Base-by-base conservation (phyloP, 2,888 invertebrate species). In the Mimas tiliae region DNA sequence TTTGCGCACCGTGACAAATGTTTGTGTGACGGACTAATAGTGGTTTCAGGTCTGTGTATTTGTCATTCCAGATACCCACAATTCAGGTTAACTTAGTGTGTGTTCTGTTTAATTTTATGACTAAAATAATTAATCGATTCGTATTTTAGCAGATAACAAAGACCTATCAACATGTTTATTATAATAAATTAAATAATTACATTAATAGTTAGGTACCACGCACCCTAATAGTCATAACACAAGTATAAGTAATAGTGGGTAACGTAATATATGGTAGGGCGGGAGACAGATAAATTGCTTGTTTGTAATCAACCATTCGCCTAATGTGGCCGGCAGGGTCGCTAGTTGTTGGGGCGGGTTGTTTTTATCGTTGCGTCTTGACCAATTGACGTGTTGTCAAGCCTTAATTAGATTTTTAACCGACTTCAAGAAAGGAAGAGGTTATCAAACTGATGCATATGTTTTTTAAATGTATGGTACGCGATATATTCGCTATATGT, bases 331-430 rank as follows among this genome's bases (percentile, higher is more conserved):
- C 81, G 73, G 79, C 81, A 79, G 85, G 82, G 80, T 78, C 86
- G 87, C 88, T 89, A 87, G 87, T 82, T 76, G 67, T 76, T 78
- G 70, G 91, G 90, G 87, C 79, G 85, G 90, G 89, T 79, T 83
- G 89, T 90, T 91, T 91, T 91, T 90, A 89, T 90, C 90, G 86
- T 87, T 86, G 88, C 87, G 76, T 81, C 76, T 81, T 83, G 80
- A 85, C 69, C 86, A 82, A 86, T 88, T 88, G 82, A 73, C 67
- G 68, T 73, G 70, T 71, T 72, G 74, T 73, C 33, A 64, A 52
- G 45, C 45, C 45, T 14, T 55, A 33, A 45, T 45, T 7, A 45
- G 12, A 11, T 45, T 45, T 11, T 14, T 14, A 27, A 42, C 42
- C 9, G 42, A 42, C 42, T 7, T 42, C 8, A 9, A 42, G 11